Conservation (phyloP, 2,113 vertebrate species). For the Corythaixoides concolor region DNA sequence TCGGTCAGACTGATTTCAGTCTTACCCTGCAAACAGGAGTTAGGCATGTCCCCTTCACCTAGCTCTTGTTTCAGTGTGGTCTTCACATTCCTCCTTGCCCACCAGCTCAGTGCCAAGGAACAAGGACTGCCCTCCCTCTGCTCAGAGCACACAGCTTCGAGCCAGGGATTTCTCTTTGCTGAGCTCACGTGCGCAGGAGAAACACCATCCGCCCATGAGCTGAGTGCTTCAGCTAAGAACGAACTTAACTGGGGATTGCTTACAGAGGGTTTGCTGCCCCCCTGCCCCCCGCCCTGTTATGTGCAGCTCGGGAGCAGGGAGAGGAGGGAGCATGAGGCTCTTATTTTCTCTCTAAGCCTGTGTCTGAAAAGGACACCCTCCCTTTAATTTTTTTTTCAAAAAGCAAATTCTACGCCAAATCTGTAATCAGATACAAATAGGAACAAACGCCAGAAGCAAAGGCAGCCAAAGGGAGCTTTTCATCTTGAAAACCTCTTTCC, state of each 20-base stretch:
- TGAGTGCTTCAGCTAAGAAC: conserved; percentile 4
- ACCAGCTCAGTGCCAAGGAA: background rate
- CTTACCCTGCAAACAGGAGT: background rate
- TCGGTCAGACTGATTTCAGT: background rate
- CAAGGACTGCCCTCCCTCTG: background rate
- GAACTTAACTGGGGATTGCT: conserved; percentile 9
- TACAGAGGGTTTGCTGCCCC: background rate
- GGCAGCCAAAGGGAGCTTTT: conserved; percentile 17
- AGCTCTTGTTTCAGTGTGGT: background rate
- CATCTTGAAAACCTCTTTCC: background rate
- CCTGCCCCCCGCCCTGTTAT: background rate
- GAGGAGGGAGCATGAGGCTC: background rate
- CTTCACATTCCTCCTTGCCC: background rate
- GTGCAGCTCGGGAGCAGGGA: background rate
- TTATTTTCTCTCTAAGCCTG: background rate
- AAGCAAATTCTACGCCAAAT: background rate
- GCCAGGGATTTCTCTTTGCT: background rate
- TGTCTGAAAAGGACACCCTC: background rate
- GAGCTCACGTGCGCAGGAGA: background rate
- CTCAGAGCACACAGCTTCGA: background rate
- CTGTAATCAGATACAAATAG: conserved; percentile 25
- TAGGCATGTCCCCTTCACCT: accelerated
- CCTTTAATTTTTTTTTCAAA: background rate
- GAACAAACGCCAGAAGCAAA: background rate
- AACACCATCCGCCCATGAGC: background rate